Conservation (phyloP, 2,797 vertebrate species). For the Podargus strigoides region DNA sequence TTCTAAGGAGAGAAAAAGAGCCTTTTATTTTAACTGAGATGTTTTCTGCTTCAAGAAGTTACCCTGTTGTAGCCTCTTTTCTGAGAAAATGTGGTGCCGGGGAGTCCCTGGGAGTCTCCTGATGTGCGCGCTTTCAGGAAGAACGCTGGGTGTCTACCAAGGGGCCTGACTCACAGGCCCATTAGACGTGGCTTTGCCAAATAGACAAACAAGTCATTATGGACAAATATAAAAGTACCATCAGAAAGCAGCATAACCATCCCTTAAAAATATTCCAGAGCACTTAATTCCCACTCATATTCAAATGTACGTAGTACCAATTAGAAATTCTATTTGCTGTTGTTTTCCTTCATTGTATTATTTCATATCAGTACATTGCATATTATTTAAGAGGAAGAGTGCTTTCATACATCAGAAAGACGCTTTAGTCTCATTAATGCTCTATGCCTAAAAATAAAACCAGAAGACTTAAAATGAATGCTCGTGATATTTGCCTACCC, state of each 20-base stretch:
- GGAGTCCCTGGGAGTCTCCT: not conserved
- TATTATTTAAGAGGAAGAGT: not conserved
- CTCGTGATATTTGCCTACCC: not conserved
- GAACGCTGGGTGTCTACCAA: not conserved
- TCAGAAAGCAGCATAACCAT: not conserved
- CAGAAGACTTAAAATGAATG: not conserved
- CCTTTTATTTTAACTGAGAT: not conserved
- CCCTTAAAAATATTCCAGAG: conserved; percentile 20
- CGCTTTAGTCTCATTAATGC: not conserved
- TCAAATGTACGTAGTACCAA: not conserved
- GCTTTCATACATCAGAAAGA: not conserved
- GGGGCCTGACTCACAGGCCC: not conserved
- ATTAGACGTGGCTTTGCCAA: not conserved
- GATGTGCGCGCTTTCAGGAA: not conserved
- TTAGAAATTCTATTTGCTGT: not conserved
- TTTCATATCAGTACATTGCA: not conserved
- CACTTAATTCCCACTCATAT: conserved; percentile 3
- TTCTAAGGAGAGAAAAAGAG: not conserved
- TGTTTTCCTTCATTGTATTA: conserved; percentile 13
- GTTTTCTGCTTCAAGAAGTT: not conserved
- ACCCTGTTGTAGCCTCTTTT: not conserved
- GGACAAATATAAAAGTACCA: not conserved
- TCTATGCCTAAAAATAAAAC: conserved; percentile 19
- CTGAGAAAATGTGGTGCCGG: not conserved
- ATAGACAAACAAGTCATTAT: conserved; percentile 10